These are phyloP conservation scores for Procavia capensis DNA, from an alignment of 2,113 vertebrate species.

Conservation along the genomic window DNA sequence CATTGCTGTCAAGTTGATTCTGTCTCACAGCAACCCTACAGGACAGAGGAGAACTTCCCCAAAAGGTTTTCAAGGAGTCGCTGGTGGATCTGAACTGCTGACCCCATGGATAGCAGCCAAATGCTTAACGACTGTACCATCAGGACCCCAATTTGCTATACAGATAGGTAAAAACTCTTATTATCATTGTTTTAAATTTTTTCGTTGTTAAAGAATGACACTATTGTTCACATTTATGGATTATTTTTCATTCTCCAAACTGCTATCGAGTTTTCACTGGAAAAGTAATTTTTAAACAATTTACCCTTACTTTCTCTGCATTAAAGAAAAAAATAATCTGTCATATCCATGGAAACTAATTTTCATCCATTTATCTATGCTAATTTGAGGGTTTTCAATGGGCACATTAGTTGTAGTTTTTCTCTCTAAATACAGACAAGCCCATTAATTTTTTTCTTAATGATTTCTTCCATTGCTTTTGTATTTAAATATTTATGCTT, in stretches of 20 bases:
- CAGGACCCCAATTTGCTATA: neutral
- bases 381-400: slow-evolving; percentile 14
- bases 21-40: too few species aligned
- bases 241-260: neutral
- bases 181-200: slow-evolving; percentile 37
- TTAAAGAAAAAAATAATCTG: slow-evolving; percentile 13
- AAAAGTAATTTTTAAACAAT: slow-evolving; percentile 48
- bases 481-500: neutral
- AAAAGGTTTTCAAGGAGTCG: too few species aligned
- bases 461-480: neutral
- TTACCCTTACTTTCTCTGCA: too few species aligned
- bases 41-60: too few species aligned
- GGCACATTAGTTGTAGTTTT: neutral
- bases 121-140: too few species aligned
- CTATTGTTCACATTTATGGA: slow-evolving; percentile 16
- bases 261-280: neutral
- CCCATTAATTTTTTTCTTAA: slow-evolving; percentile 13
- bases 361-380: neutral
- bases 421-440: neutral
- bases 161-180: neutral
- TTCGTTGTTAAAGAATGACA: slow-evolving; percentile 31
- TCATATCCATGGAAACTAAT: slow-evolving; percentile 6
- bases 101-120: too few species aligned
- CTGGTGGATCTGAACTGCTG: too few species aligned
- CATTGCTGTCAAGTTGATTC: too few species aligned